A percentile compares a stretch with the other conserved stretches of the same genome.
These are phyloP conservation scores for Eumerus sabulonum DNA, from an alignment of 2,888 invertebrate genomes.

Conservation along the genomic window DNA sequence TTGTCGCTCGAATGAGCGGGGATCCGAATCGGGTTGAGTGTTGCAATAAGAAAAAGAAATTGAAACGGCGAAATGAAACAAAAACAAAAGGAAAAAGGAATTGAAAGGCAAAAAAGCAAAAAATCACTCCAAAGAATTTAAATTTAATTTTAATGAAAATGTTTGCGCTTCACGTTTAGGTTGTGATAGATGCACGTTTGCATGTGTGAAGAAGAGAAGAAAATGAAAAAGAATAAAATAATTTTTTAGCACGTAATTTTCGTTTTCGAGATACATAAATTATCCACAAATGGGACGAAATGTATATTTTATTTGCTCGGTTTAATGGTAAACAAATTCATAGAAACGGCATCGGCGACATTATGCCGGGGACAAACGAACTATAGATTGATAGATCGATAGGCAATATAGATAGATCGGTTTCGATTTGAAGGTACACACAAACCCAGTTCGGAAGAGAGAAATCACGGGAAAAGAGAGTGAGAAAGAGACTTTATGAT, in stretches of 20 bases:
- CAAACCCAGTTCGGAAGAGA: neutral
- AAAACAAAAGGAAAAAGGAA: slow-evolving; percentile 12
- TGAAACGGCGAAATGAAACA: slow-evolving; percentile 45
- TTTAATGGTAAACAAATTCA: slow-evolving; percentile 28
- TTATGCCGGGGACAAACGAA: slow-evolving; percentile 15
- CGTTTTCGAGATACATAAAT: slow-evolving; percentile 41
- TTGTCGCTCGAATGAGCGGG: slow-evolving; percentile 49
- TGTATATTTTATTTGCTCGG: neutral
- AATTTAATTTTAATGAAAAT: slow-evolving; percentile 42
- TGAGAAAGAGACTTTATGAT: neutral
- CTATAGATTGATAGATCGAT: too few relatives aligned
- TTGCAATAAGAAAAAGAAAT: slow-evolving; percentile 30
- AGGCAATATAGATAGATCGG: too few relatives aligned
- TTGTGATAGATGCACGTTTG: slow-evolving; percentile 38
- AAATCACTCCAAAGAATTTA: slow-evolving; percentile 47
- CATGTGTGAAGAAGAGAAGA: slow-evolving; percentile 42
- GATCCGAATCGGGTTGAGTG: too few relatives aligned
- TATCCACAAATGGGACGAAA: slow-evolving; percentile 56
- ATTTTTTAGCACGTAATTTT: slow-evolving; percentile 29
- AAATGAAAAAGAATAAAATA: slow-evolving; percentile 17
- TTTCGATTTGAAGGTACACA: too few relatives aligned
- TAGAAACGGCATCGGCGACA: slow-evolving; percentile 16
- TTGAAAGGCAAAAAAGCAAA: slow-evolving; percentile 14
- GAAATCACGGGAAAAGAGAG: slow-evolving; percentile 11
- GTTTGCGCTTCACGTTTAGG: slow-evolving; percentile 12